phyloP scores from a whole-genome alignment of 2,797 vertebrate genomes.

The Momotus momota region DNA sequence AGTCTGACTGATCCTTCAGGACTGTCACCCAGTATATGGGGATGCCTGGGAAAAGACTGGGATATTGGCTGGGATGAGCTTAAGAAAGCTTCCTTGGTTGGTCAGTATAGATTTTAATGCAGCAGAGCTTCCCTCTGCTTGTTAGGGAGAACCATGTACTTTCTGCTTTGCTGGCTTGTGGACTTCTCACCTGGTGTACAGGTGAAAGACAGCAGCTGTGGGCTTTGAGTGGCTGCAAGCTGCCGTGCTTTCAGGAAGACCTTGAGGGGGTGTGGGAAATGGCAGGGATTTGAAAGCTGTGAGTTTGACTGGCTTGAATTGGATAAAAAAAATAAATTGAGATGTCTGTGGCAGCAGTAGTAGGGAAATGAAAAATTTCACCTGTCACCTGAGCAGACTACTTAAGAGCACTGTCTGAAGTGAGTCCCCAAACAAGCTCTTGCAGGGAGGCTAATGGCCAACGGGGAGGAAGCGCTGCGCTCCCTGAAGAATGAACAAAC shows the following conservation, averaged over 20 bases:
- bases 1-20: not conserved
- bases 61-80: not conserved
- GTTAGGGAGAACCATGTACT: not conserved
- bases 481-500: not conserved
- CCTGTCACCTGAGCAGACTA: not conserved
- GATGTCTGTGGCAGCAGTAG: not conserved
- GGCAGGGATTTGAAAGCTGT: not conserved
- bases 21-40: not conserved
- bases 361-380: not conserved
- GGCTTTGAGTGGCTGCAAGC: not conserved
- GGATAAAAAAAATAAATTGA: not conserved
- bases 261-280: not conserved
- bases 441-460: not conserved
- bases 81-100: not conserved
- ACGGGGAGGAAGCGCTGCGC: not conserved
- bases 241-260: not conserved
- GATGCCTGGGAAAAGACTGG: not conserved
- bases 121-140: not conserved
- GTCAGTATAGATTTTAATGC: not conserved
- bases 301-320: not conserved
- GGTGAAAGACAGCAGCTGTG: not conserved
- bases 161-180: not conserved
- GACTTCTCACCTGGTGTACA: not conserved
- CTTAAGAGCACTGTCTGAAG: not conserved
- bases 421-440: not conserved